Base-by-base conservation (phyloP, 2,797 vertebrate genomes). In the Pogonophryne albipinna region DNA sequence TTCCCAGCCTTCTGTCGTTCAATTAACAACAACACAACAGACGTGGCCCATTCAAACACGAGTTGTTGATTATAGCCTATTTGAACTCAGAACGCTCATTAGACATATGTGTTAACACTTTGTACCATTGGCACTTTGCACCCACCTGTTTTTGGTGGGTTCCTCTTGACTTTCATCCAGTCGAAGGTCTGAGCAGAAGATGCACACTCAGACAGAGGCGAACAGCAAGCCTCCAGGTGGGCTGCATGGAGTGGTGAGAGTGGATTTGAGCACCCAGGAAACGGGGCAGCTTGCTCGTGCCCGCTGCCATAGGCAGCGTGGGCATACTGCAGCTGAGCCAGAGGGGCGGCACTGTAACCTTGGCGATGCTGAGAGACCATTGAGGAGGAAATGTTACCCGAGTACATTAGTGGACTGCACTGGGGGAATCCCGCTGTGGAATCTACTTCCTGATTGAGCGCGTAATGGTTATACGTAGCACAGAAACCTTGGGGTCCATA, bases 111-210 rank as follows among this genome's bases (percentile, higher is more conserved):
- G 42, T 34, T 4, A 7, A 7, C 44, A 38, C 53, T 19, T 7
- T 23, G 42, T 52, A 31, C 20, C 23, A 41, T 13, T 14, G 5
- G 6, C 15, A 44, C 14, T 46, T 60, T 19, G 10, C 90, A 95
- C 95, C 94, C 87, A 99, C 98, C 97, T 96, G 98, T 99, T 93
- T 99, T 99, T 50, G 98, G 98, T 71, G 98, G 98, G 65, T 98
- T 99, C 90, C 98, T 95, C 92, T 99, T 99, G 55, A 99, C 98
- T 94, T 98, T 99, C 98, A 99, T 99, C 98, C 98, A 99, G 95
- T 99, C 98, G 91, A 99, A 99, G 53, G 98, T 99, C 89, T 99
- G 98, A 7, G 97, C 95, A 62, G 96, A 94, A 52, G 96, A 93
- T 20, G 95, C 94, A 7, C 95, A 93, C 65, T 98, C 98, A 12